phyloP scores from a whole-genome alignment of 2,888 invertebrate species.

The Therioaphis trifolii region DNA sequence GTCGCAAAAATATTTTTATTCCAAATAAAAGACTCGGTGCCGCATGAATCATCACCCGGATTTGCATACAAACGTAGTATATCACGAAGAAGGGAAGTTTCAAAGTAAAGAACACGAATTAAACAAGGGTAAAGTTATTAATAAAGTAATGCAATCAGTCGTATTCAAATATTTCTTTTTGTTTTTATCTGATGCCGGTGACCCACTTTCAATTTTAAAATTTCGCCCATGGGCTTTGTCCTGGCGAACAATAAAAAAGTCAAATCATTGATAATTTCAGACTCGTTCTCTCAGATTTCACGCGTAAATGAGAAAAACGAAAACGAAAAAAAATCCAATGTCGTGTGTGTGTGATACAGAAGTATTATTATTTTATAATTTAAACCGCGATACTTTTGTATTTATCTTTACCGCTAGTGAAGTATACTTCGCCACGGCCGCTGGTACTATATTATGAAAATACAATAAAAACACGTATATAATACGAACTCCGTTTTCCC shows the following conservation, averaged over 20 bases:
- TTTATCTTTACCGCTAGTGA: slow-evolving; percentile 42
- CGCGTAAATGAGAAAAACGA: too few relatives aligned
- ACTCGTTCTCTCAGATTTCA: not conserved
- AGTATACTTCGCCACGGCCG: not conserved
- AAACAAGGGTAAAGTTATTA: slow-evolving; percentile 18
- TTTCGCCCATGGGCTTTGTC: not conserved
- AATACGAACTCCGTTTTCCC: slow-evolving; percentile 30
- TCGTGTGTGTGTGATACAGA: slow-evolving; percentile 7
- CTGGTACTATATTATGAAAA: slow-evolving; percentile 18
- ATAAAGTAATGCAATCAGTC: slow-evolving; percentile 6
- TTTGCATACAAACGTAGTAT: not conserved
- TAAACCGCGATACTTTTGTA: slow-evolving; percentile 29
- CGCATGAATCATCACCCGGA: not conserved
- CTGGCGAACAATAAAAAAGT: slow-evolving; percentile 15
- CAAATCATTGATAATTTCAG: slow-evolving; percentile 19
- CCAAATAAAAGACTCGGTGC: not conserved
- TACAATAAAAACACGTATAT: slow-evolving; percentile 52
- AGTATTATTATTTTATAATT: slow-evolving; percentile 51
- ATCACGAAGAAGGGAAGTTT: not conserved
- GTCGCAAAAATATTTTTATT: too few relatives aligned
- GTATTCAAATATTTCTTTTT: not conserved
- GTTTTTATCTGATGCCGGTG: not conserved
- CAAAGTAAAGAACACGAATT: not conserved
- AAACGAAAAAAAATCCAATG: not conserved
- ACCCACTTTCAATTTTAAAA: slow-evolving; percentile 19